Conservation (phyloP, 53 echinoderm and acorn worm genomes). For the Crossaster papposus region DNA sequence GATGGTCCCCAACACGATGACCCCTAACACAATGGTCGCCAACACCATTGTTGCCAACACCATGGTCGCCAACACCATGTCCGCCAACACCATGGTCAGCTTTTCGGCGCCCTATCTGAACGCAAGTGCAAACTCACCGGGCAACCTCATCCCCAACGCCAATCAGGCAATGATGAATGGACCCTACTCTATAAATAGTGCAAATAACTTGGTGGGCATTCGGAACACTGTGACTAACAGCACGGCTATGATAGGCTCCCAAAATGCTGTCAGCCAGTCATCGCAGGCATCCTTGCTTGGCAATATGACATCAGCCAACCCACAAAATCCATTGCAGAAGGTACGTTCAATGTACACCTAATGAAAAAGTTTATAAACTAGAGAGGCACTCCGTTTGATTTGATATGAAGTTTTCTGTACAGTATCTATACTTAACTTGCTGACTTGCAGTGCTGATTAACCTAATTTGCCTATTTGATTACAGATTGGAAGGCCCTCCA, state of each 20-base stretch:
- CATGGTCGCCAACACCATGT: no score
- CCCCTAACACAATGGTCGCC: no score
- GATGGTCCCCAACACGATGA: no score
- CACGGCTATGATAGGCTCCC: slow-evolving; percentile 35
- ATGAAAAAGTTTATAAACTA: no score
- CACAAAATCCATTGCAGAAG: slow-evolving; percentile 52
- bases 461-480: slow-evolving; percentile 34
- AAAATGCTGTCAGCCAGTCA: slow-evolving; percentile 41
- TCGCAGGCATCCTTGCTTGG: slow-evolving; percentile 52
- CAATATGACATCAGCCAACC: slow-evolving; percentile 39
- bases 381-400: neutral
- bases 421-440: neutral
- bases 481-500: slow-evolving; percentile 75
- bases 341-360: slow-evolving; percentile 11
- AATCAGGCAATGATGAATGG: slow-evolving; percentile 47
- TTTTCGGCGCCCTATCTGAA: slow-evolving; percentile 57
- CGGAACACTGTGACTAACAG: slow-evolving; percentile 59
- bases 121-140: slow-evolving; percentile 51
- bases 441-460: slow-evolving; percentile 11
- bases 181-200: slow-evolving; percentile 62
- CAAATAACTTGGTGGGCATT: slow-evolving; percentile 57
- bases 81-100: slow-evolving; percentile 80
- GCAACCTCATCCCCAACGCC: slow-evolving; percentile 49
- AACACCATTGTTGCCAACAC: slow-evolving; percentile 83
- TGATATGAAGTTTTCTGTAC: neutral